Conservation (phyloP, 2,113 vertebrate genomes). For the Nestor notabilis region DNA sequence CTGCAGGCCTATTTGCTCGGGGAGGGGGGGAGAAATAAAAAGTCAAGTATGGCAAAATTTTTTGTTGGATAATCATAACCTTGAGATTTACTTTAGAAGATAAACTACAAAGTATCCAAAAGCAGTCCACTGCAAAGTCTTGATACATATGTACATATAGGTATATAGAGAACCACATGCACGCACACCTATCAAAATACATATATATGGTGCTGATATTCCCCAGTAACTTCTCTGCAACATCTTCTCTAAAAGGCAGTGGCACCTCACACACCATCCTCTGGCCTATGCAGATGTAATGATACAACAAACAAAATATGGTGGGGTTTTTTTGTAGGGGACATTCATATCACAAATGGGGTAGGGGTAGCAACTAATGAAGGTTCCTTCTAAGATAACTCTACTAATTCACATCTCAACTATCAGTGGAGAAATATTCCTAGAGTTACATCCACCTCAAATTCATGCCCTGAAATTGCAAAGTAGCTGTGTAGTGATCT, state of each 20-base stretch:
- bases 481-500: not conserved
- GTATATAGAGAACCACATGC: not conserved
- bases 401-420: not conserved
- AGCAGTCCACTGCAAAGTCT: not conserved
- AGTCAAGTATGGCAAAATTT: not conserved
- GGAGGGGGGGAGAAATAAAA: rapidly evolving
- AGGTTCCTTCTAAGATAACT: not conserved
- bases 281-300: not conserved
- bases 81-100: not conserved
- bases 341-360: not conserved
- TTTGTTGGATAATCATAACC: rapidly evolving
- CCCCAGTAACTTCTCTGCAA: not conserved
- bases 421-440: not conserved
- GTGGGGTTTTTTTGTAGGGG: not conserved
- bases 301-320: not conserved
- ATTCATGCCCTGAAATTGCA: not conserved
- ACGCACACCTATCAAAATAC: rapidly evolving
- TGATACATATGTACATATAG: rapidly evolving
- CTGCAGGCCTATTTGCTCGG: not conserved
- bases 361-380: not conserved
- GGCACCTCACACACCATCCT: not conserved
- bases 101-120: not conserved
- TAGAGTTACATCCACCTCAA: not conserved
- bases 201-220: not conserved
- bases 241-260: not conserved